Conservation (phyloP, 1,140 invertebrate species). For the Musca vetustissima region DNA sequence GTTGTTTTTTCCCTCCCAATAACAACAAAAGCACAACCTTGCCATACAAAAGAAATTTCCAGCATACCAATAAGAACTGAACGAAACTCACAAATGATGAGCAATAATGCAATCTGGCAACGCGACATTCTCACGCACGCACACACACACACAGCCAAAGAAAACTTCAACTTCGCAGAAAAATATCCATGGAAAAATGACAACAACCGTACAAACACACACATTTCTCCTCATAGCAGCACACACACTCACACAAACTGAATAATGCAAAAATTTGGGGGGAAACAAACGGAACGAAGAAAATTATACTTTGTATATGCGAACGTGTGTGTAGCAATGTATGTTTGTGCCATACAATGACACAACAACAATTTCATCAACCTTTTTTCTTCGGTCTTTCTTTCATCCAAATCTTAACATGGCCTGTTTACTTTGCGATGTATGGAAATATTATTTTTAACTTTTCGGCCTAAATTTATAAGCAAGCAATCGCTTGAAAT, state of each 20-base stretch:
- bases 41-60: no score
- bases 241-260: slow-evolving; percentile 7
- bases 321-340: no score
- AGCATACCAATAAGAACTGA: slow-evolving; percentile 14
- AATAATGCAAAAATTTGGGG: slow-evolving; percentile 30
- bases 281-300: slow-evolving; percentile 7
- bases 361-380: slow-evolving; percentile 14
- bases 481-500: neutral
- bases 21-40: no score
- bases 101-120: neutral
- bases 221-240: slow-evolving; percentile 27
- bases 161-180: slow-evolving; percentile 14
- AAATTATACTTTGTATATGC: slow-evolving; percentile 13
- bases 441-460: neutral
- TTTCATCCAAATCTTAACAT: no score
- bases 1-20: no score
- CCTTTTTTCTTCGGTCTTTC: neutral
- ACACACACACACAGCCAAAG: neutral
- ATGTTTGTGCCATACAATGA: slow-evolving; percentile 5
- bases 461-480: neutral
- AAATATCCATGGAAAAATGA: slow-evolving; percentile 30
- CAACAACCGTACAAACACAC: slow-evolving; percentile 37
- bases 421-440: neutral
- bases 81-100: neutral
- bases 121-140: no score